These are phyloP conservation scores for Drosophila insularis DNA, from an alignment of 1,140 invertebrate genomes.

Conservation along the genomic window DNA sequence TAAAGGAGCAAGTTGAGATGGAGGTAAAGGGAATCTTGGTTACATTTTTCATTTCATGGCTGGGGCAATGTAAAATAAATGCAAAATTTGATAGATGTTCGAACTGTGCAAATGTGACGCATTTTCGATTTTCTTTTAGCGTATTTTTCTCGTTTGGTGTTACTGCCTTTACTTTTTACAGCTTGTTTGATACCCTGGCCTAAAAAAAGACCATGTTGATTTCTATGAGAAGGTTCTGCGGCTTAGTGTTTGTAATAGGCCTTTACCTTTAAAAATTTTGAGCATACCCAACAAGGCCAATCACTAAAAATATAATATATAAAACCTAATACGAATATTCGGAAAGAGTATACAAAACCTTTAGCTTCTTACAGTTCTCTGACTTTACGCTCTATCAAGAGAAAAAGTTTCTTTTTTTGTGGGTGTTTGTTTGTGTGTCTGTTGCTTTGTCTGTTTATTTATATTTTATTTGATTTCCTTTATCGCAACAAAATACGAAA, in stretches of 20 bases:
- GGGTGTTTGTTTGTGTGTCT: constrained; percentile 29
- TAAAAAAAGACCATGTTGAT: background rate
- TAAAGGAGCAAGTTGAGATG: background rate
- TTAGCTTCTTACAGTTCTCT: background rate
- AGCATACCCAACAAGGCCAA: too few species aligned
- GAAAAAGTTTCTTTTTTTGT: constrained; percentile 43
- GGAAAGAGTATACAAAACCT: background rate
- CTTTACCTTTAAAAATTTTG: too few species aligned
- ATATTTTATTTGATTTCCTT: constrained; percentile 40
- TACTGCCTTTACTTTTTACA: constrained; percentile 33
- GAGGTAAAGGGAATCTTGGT: background rate
- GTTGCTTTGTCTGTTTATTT: constrained; percentile 59
- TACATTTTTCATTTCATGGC: constrained; percentile 36
- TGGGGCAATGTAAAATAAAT: constrained; percentile 42
- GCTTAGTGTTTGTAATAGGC: too few species aligned
- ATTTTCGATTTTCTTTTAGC: constrained; percentile 58
- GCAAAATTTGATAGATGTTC: constrained; percentile 73
- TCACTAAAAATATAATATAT: too few species aligned
- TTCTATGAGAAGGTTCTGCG: background rate
- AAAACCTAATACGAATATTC: background rate
- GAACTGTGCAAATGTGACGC: constrained; percentile 62
- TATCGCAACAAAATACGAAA: constrained; percentile 49
- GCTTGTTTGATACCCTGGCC: constrained; percentile 46
- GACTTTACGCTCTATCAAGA: background rate
- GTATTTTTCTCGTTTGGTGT: constrained; percentile 9